Evolutionary conservation across 2,888 invertebrate genomes (phyloP), one percentile per base, ranked within the genome.

Genomic region (Tigriopus californicus): DNA sequence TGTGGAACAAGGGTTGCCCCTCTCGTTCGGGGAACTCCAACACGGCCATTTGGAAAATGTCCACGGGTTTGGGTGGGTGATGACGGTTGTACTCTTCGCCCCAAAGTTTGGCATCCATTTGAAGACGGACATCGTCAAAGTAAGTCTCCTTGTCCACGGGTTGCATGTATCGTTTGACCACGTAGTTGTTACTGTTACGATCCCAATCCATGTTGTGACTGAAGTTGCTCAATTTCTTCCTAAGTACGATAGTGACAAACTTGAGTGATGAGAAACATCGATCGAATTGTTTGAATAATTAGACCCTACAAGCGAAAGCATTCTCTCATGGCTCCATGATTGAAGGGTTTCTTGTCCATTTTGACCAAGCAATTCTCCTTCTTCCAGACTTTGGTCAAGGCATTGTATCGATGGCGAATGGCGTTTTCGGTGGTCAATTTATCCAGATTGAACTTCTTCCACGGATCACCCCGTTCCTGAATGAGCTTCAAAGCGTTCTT

Each of bases 21-120:
- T 68, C 67, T 20, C 74, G 66, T 56, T 76, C 70, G 24, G 65
- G 66, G 64, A 77, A 73, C 66, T 77, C 76, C 54, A 77, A 65
- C 20, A 77, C 69, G 61, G 71, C 74, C 74, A 77, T 74, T 67
- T 77, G 76, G 63, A 76, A 72, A 60, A 77, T 76, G 67, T 77
- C 77, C 62, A 77, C 75, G 69, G 77, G 76, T 66, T 77, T 77
- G 8, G 77, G 77, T 46, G 77, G 77, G 65, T 76, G 75, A 64
- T 76, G 76, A 48, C 77, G 66, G 65, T 76, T 76, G 68, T 71
- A 77, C 65, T 77, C 77, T 65, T 77, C 76, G 11, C 75, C 76
- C 77, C 77, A 77, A 48, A 77, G 67, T 65, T 77, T 77, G 33
- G 77, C 76, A 67, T 77, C 76, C 76, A 77, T 76, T 63, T 64